Conservation (phyloP, 2,888 invertebrate species). For the Chrysina gloriosa region DNA sequence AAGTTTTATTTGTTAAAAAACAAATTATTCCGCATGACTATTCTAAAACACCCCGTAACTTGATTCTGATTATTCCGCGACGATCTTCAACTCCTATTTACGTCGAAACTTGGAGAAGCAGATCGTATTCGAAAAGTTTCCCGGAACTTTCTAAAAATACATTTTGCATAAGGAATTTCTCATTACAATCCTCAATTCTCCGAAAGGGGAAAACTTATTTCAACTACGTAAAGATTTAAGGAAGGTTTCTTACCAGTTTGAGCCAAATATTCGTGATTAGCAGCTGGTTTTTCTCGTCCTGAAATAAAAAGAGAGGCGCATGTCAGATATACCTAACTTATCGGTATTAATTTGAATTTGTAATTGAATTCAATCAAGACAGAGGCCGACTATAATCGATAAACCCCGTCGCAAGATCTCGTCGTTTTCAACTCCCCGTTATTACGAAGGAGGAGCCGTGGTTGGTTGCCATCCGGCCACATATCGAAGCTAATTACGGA, state of each 20-base stretch:
- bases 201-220: too few relatives aligned
- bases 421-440: not conserved
- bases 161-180: too few relatives aligned
- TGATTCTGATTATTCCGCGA: too few relatives aligned
- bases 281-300: conserved; percentile 98
- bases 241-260: conserved; percentile 81
- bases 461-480: too few relatives aligned
- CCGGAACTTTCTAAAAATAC: too few relatives aligned
- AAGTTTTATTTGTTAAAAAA: too few relatives aligned
- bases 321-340: not conserved
- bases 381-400: not conserved
- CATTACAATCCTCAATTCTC: too few relatives aligned
- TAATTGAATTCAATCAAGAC: conserved; percentile 16
- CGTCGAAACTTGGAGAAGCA: too few relatives aligned
- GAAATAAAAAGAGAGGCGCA: conserved; percentile 61
- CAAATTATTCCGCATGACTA: too few relatives aligned
- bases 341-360: conserved; percentile 14
- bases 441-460: not conserved
- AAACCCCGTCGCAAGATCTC: not conserved
- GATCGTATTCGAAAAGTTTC: too few relatives aligned
- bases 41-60: too few relatives aligned
- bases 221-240: not conserved
- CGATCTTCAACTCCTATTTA: too few relatives aligned
- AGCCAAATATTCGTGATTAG: conserved; percentile 97
- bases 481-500: not conserved